Evolutionary conservation across 2,797 vertebrate genomes (phyloP).

Genomic region (Monodelphis domestica): DNA sequence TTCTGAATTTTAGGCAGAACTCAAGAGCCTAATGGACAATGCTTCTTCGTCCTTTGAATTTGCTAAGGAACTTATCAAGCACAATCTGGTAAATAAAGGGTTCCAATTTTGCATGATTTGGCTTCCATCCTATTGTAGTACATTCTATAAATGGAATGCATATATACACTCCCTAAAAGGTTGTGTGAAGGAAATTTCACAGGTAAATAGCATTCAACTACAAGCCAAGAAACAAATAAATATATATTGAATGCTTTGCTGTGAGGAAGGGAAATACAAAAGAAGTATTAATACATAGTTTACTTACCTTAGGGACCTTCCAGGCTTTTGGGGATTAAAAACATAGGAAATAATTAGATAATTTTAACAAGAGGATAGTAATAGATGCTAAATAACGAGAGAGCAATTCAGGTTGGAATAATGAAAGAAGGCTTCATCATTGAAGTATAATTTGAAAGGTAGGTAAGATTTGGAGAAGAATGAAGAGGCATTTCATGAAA

Average conservation of each 20-base stretch:
- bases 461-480: neutral
- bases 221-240: neutral
- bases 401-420: neutral
- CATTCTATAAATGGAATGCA: too few relatives aligned
- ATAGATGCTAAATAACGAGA: neutral
- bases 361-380: neutral
- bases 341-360: slow-evolving; percentile 26
- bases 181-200: neutral
- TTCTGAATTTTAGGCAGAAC: slow-evolving; percentile 89
- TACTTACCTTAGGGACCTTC: slow-evolving; percentile 12
- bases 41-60: slow-evolving; percentile 96
- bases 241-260: neutral
- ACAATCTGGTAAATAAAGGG: slow-evolving; percentile 92
- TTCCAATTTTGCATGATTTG: slow-evolving; percentile 26
- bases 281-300: neutral
- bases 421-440: neutral
- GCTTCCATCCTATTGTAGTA: slow-evolving; percentile 12
- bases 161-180: slow-evolving; percentile 35
- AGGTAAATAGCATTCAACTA: slow-evolving; percentile 12
- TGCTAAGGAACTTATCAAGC: slow-evolving; percentile 97
- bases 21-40: slow-evolving; percentile 95
- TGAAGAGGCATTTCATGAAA: neutral
- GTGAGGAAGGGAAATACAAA: neutral
- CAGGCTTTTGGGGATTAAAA: neutral
- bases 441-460: slow-evolving; percentile 4